These are phyloP conservation scores for Meloidogyne floridensis DNA, from an alignment of 1,140 invertebrate genomes.

Conservation along the genomic window DNA sequence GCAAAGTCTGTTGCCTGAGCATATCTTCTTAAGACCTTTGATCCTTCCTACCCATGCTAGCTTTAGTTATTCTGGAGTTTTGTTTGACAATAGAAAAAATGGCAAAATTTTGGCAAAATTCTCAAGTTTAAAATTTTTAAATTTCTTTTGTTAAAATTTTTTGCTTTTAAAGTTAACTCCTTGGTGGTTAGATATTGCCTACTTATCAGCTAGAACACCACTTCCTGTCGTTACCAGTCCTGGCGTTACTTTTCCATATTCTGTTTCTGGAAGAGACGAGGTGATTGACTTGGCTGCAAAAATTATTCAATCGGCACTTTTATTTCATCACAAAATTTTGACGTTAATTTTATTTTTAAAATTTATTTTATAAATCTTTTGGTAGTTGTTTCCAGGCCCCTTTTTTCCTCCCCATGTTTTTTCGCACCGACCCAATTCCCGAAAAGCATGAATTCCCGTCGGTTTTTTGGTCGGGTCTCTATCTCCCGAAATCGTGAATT, in stretches of 20 bases:
- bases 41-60: too few relatives aligned
- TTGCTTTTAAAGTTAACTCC: constrained; percentile 51
- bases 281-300: constrained; percentile 62
- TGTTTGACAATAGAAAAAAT: too few relatives aligned
- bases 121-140: too few relatives aligned
- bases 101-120: too few relatives aligned
- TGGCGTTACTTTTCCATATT: constrained; percentile 57
- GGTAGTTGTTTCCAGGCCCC: too few relatives aligned
- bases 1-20: too few relatives aligned
- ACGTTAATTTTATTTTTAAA: constrained; percentile 36
- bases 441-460: too few relatives aligned
- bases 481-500: too few relatives aligned
- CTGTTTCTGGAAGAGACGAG: constrained; percentile 48
- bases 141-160: constrained; percentile 24
- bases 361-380: background rate
- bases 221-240: constrained; percentile 61
- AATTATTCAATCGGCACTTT: constrained; percentile 54
- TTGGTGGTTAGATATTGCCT: constrained; percentile 63
- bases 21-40: too few relatives aligned
- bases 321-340: constrained; percentile 54
- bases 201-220: constrained; percentile 54
- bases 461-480: too few relatives aligned
- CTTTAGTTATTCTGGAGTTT: too few relatives aligned
- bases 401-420: constrained; percentile 20
- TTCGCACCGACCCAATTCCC: too few relatives aligned